Conservation (phyloP, 2,797 vertebrate genomes). For the Coregonus suidteri region DNA sequence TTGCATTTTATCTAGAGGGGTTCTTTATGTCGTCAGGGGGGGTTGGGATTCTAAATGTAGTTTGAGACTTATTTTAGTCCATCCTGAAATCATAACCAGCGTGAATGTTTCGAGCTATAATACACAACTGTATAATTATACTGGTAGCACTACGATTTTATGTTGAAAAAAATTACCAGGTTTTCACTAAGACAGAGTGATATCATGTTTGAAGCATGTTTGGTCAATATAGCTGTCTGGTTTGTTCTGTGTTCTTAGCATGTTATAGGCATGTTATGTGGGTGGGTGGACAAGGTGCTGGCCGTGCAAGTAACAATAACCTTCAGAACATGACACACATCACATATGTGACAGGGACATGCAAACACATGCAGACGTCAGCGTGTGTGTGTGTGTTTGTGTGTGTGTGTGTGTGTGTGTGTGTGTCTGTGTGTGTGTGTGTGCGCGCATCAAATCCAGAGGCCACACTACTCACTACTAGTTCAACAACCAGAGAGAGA, state of each 20-base stretch:
- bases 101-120: no score
- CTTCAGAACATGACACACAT: conserved; percentile 60
- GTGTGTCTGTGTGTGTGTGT: conserved; percentile 7
- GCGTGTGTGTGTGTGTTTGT: conserved; percentile 39
- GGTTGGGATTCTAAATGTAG: no score
- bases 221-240: not conserved
- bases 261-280: conserved; percentile 66
- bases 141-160: no score
- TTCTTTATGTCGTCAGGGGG: conserved; percentile 30
- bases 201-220: not conserved
- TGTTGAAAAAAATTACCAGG: not conserved
- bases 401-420: conserved; percentile 22
- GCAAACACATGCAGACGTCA: conserved; percentile 56
- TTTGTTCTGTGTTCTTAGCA: conserved; percentile 57
- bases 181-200: not conserved
- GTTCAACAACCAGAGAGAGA: not conserved
- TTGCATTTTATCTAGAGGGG: conserved; percentile 72
- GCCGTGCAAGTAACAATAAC: conserved; percentile 61
- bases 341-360: conserved; percentile 56
- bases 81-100: no score
- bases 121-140: no score
- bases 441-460: conserved; percentile 19
- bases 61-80: no score
- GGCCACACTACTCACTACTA: no score
- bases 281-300: conserved; percentile 57